Evolutionary conservation across 2,888 invertebrate genomes (phyloP).

Genomic region (Amblyjoppa proteus): DNA sequence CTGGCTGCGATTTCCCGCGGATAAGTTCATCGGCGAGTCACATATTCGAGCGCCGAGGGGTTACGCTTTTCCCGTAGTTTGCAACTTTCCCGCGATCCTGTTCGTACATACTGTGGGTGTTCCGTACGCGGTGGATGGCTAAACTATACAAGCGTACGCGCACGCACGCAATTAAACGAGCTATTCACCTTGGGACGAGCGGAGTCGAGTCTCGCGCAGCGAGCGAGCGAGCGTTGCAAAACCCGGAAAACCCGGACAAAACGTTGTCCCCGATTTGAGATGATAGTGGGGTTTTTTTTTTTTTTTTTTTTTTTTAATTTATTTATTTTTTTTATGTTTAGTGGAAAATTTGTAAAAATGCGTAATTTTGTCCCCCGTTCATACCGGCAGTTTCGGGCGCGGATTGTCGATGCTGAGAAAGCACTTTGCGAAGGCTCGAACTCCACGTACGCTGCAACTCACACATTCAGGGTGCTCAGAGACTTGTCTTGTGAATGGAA

Average conservation of each 20-base stretch:
- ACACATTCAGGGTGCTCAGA: no score
- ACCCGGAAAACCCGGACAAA: background rate
- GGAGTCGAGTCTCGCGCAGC: background rate
- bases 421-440: background rate
- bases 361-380: background rate
- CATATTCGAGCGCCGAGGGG: background rate
- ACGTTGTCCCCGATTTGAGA: background rate
- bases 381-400: no score
- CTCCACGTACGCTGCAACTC: background rate
- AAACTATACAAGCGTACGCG: background rate
- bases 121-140: background rate
- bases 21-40: slow-evolving; percentile 41
- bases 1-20: slow-evolving; percentile 60
- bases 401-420: no score
- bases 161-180: slow-evolving; percentile 46
- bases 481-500: no score
- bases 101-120: slow-evolving; percentile 1
- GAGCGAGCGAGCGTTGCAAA: background rate
- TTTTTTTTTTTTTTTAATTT: background rate
- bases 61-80: slow-evolving; percentile 26
- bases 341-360: background rate
- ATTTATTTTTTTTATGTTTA: background rate
- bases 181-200: slow-evolving; percentile 46
- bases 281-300: background rate
- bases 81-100: slow-evolving; percentile 53